Percentiles rank a stretch among this genome's conserved stretches.
Evolutionary conservation across 2,888 invertebrate species (phyloP).

Genomic region (Leucoma salicis): DNA sequence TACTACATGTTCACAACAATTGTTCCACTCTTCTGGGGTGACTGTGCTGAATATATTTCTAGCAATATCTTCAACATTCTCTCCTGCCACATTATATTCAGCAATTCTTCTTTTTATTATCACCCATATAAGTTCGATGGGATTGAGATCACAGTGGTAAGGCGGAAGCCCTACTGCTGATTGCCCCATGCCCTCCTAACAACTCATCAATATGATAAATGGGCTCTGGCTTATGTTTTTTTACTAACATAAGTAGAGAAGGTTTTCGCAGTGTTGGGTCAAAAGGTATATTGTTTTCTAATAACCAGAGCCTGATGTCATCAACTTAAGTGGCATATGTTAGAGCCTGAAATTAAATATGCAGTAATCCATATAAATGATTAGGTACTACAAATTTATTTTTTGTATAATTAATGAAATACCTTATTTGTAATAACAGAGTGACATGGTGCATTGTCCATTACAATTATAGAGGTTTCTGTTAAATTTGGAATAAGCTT

Average conservation of each 20-base stretch:
- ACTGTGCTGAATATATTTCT: background rate
- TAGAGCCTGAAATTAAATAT: conserved; percentile 5
- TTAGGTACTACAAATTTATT: too few species aligned
- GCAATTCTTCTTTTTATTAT: conserved; percentile 5
- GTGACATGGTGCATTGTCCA: too few species aligned
- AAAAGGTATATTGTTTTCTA: conserved; percentile 22
- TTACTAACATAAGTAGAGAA: conserved; percentile 20
- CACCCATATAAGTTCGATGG: conserved; percentile 25
- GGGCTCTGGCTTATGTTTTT: conserved; percentile 8
- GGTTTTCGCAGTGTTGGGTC: conserved; percentile 21
- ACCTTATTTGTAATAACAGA: conserved; percentile 3
- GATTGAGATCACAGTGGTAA: too few species aligned
- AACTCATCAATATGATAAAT: conserved; percentile 21
- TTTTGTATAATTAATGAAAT: too few species aligned
- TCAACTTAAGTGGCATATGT: background rate
- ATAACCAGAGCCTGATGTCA: conserved; percentile 23
- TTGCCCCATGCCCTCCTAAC: background rate
- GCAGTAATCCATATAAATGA: too few species aligned
- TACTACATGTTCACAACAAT: background rate
- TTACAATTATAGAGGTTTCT: conserved; percentile 12
- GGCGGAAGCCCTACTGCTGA: too few species aligned
- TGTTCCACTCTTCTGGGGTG: background rate
- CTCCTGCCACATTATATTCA: background rate
- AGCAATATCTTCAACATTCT: background rate
- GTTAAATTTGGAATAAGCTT: conserved; percentile 20